These are phyloP conservation scores for Sebastes schlegelii DNA, from an alignment of 2,113 vertebrate genomes.

Conservation along the genomic window DNA sequence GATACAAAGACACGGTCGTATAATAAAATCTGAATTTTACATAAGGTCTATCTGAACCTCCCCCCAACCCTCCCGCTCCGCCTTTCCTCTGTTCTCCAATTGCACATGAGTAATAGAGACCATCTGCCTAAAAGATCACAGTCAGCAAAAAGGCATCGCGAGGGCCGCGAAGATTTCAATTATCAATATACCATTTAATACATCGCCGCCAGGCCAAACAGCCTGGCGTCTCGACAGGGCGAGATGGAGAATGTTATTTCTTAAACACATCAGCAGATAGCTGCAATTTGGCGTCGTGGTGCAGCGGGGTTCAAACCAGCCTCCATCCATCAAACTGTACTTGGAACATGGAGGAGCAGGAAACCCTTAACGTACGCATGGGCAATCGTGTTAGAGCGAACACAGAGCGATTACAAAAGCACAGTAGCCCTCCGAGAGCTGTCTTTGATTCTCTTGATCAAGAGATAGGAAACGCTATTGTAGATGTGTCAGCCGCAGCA, in stretches of 20 bases:
- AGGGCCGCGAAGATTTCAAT: constrained; percentile 79
- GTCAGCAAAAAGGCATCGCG: constrained; percentile 79
- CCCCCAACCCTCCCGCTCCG: neutral
- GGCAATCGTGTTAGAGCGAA: constrained; percentile 34
- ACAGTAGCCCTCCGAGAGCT: constrained; percentile 28
- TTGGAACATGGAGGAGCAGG: constrained; percentile 50
- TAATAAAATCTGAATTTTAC: constrained; percentile 41
- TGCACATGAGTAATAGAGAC: constrained; percentile 78
- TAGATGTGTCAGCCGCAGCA: constrained; percentile 12
- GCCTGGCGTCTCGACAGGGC: constrained; percentile 71
- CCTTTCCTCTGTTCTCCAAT: constrained; percentile 33
- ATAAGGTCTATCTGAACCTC: neutral
- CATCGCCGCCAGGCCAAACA: constrained; percentile 75
- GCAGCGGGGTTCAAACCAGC: constrained; percentile 59
- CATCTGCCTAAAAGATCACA: constrained; percentile 78
- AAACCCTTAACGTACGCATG: constrained; percentile 42
- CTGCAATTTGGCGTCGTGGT: constrained; percentile 72
- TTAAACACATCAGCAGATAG: constrained; percentile 78
- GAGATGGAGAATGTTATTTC: constrained; percentile 81
- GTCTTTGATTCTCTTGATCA: constrained; percentile 36
- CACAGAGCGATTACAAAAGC: constrained; percentile 51
- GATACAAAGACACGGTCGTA: neutral
- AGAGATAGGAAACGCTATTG: constrained; percentile 12
- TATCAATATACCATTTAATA: constrained; percentile 85
- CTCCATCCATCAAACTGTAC: constrained; percentile 77